Base-by-base conservation (phyloP, 2,888 invertebrate species). In the Meliscaeva auricollis region DNA sequence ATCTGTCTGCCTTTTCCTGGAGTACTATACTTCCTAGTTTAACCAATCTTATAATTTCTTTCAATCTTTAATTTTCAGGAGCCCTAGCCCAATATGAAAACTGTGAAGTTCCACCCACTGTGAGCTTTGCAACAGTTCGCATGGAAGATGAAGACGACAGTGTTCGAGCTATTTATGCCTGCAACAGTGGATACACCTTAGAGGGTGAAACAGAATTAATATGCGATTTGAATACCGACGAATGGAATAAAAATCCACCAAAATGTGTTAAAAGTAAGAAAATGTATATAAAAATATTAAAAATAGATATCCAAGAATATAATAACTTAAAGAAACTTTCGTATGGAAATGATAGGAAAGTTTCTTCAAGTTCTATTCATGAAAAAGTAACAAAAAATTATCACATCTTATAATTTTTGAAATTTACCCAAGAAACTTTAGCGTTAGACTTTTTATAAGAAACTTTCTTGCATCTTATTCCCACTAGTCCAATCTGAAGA, bases 171-270 rank as follows among this genome's bases (percentile, higher is more conserved):
- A 88, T 89, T 20, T 92, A 92, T 64, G 89, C 74, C 30, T 92
- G 92, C 76, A 79, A 89, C 2, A 52, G 77, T 20, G 92, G 92
- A 4, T 92, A 89, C 75, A 84, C 87, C 38, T 72, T 92, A 38
- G 84, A 88, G 56, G 92, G 92, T n/a, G 70, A 88, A 38, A 78
- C 70, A 0, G 89, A 90, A 64, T 69, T 92, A 50, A 66, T 87
- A 22, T 92, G 92, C 74, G 88, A 91, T 87, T 78, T 91, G 66
- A 89, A 91, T 48, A 90, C 90, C 0, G 91, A 91, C 77, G 89
- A 90, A 62, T 92, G 92, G 92, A 88, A 89, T 68, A 88, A 87
- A 0, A 90, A 91, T 17, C 91, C 92, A 15, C 92, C 92, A 5
- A 89, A 62, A 3, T 92, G 92, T 87, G 83, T 87, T 78, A 70